These are phyloP conservation scores for Melanocharis versteri DNA, from an alignment of 2,113 vertebrate species.

Conservation along the genomic window DNA sequence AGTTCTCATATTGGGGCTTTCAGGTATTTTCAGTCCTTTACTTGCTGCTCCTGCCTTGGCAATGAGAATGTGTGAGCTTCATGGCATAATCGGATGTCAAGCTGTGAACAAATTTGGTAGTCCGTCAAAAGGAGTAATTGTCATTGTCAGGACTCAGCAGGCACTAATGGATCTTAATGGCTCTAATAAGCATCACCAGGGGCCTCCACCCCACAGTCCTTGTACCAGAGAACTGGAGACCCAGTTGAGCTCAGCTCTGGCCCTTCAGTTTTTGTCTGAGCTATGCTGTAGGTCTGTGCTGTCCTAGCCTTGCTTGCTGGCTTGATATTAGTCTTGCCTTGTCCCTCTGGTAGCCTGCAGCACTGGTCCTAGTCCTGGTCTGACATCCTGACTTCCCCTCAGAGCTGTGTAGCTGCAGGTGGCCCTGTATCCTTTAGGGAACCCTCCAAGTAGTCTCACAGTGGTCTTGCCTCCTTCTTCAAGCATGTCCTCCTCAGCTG, in stretches of 20 bases:
- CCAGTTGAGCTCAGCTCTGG: neutral
- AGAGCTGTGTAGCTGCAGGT: neutral
- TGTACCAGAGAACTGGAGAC: neutral
- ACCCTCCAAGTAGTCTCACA: neutral
- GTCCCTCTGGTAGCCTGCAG: neutral
- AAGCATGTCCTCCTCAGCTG: neutral
- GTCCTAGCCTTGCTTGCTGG: neutral
- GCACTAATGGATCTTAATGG: neutral
- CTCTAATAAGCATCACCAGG: neutral
- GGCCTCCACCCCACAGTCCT: neutral
- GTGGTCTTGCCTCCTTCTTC: neutral
- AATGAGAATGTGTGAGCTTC: neutral
- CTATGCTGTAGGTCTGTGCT: neutral
- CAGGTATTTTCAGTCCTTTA: neutral
- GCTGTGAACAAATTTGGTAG: neutral
- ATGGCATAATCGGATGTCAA: fast-evolving
- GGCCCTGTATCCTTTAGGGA: fast-evolving
- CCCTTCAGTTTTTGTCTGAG: neutral
- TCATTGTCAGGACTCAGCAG: neutral
- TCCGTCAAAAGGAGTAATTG: neutral
- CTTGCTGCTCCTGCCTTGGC: neutral
- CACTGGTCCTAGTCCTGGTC: neutral
- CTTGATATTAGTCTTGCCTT: neutral
- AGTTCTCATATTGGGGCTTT: neutral
- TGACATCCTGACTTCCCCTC: neutral